Evolutionary conservation across 2,797 vertebrate species (phyloP).

Genomic region (Pseudopleuronectes americanus): DNA sequence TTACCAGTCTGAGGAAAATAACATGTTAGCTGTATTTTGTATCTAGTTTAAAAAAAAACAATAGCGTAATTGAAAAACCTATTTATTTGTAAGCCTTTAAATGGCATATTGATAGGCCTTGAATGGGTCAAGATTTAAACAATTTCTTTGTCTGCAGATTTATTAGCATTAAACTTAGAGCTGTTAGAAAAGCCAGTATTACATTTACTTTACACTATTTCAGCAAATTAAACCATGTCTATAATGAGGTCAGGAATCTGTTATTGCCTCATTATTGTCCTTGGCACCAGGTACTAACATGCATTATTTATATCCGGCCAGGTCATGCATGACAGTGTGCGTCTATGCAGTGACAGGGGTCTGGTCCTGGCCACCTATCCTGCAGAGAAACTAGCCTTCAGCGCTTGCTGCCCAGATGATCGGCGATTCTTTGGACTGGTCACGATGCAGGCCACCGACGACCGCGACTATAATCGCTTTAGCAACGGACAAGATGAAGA

Average conservation of each 20-base stretch:
- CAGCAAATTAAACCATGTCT: background rate
- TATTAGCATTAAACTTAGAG: background rate
- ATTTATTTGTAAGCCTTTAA: background rate
- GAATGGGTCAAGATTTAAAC: background rate
- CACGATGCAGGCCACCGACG: constrained; percentile 93
- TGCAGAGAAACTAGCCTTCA: constrained; percentile 97
- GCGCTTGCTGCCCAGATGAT: constrained; percentile 95
- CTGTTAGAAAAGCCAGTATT: background rate
- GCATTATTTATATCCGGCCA: constrained; percentile 27
- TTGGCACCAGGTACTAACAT: constrained; percentile 7
- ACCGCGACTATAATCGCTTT: constrained; percentile 73
- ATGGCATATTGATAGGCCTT: background rate
- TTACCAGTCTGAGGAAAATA: background rate
- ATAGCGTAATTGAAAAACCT: background rate
- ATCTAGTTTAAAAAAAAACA: background rate
- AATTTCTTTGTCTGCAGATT: background rate
- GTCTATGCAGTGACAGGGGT: constrained; percentile 90
- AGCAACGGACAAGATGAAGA: constrained; percentile 85
- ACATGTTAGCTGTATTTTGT: background rate
- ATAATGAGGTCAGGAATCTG: background rate
- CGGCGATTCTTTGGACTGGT: constrained; percentile 96
- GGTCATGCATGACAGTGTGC: constrained; percentile 96
- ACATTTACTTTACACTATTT: background rate
- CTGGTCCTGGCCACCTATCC: constrained; percentile 92
- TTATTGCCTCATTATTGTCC: constrained; percentile 1